These are phyloP conservation scores for Malurus leucopterus DNA, from an alignment of 2,797 vertebrate genomes.

Conservation along the genomic window DNA sequence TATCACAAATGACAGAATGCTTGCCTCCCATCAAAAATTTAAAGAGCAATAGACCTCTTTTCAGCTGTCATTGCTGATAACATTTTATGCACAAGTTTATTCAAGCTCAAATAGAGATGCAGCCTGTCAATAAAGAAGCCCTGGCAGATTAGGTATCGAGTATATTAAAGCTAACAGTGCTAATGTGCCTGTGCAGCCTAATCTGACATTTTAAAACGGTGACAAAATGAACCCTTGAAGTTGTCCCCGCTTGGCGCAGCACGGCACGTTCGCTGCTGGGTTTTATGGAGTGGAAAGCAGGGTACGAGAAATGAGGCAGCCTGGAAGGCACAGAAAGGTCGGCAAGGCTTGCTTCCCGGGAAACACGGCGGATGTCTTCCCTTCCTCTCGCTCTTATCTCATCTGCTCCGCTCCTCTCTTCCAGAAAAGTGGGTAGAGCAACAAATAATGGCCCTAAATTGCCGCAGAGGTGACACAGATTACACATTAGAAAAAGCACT, in stretches of 20 bases:
- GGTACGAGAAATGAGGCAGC: background rate
- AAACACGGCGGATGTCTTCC: background rate
- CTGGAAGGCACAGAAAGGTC: background rate
- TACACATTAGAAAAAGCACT: background rate
- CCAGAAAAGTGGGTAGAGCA: constrained; percentile 16
- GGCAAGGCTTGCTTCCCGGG: background rate
- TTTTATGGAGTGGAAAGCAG: constrained; percentile 46
- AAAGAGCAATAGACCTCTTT: constrained; percentile 58
- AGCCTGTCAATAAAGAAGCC: constrained; percentile 50
- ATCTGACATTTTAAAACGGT: constrained; percentile 47
- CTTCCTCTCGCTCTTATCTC: background rate
- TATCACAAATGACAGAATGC: constrained; percentile 46
- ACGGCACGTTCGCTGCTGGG: background rate
- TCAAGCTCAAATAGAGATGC: constrained; percentile 42
- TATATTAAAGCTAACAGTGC: constrained; percentile 43
- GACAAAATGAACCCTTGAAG: constrained; percentile 14
- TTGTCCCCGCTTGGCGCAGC: background rate
- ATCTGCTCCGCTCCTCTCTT: background rate
- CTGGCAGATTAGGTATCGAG: constrained; percentile 29
- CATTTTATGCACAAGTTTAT: constrained; percentile 54
- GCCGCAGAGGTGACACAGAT: background rate
- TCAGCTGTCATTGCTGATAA: constrained; percentile 50
- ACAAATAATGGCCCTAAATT: constrained; percentile 35
- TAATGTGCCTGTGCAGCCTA: constrained; percentile 25
- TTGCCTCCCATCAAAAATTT: constrained; percentile 61